A percentile compares a stretch with the other conserved stretches of the same genome.
Conservation (phyloP, 2,113 vertebrate species). For the Embiotoca jacksoni region DNA sequence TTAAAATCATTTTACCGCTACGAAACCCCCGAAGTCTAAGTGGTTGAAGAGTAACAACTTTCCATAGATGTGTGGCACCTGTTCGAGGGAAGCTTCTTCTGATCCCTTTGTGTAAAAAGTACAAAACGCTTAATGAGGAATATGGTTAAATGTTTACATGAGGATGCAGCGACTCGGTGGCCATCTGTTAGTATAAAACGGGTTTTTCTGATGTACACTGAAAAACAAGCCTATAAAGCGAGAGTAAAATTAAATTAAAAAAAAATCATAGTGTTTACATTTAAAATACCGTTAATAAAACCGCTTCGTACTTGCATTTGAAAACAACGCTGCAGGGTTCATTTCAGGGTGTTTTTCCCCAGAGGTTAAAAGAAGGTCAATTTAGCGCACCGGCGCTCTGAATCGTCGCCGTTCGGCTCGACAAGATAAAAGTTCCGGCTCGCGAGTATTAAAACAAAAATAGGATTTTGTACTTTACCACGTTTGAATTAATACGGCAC, state of each 20-base stretch:
- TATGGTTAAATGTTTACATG: conserved; percentile 5
- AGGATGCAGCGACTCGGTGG: conserved; percentile 11
- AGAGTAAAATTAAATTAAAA: conserved; percentile 40
- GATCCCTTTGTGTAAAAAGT: conserved; percentile 44
- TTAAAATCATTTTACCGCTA: conserved; percentile 5
- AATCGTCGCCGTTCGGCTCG: conserved; percentile 20
- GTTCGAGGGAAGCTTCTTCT: not conserved
- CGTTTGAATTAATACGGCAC: conserved; percentile 25
- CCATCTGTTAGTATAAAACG: conserved; percentile 42
- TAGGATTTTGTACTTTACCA: conserved; percentile 9
- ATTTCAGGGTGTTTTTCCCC: not conserved
- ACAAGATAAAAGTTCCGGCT: conserved; percentile 38
- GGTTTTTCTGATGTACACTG: not conserved
- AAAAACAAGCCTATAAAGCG: conserved; percentile 7
- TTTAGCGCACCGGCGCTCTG: conserved; percentile 14
- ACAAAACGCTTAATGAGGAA: conserved; percentile 29
- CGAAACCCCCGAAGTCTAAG: conserved; percentile 4
- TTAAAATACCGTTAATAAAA: conserved; percentile 72
- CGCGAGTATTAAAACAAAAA: conserved; percentile 5
- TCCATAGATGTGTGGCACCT: conserved; percentile 27
- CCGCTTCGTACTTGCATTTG: conserved; percentile 21
- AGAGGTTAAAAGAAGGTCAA: conserved; percentile 4
- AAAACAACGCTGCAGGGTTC: conserved; percentile 2
- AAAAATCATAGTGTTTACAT: conserved; percentile 27
- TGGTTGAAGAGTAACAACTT: not conserved